Evolutionary conservation across 2,888 invertebrate species (phyloP).

Genomic region (Pardosa pseudoannulata): DNA sequence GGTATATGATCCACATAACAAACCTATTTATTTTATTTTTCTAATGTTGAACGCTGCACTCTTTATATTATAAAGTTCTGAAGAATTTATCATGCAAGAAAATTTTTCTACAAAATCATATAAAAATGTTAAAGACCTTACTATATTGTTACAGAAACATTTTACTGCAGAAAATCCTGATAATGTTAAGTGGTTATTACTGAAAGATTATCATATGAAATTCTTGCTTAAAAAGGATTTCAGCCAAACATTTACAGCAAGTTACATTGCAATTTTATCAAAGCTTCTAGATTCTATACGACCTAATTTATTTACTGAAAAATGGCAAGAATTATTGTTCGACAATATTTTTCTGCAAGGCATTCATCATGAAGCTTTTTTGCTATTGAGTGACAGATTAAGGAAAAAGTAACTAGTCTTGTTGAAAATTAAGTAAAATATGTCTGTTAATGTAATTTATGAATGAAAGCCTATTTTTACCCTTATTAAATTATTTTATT

Average conservation of each 20-base stretch:
- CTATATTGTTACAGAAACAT: neutral
- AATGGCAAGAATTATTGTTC: slow-evolving; percentile 40
- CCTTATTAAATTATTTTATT: too few relatives aligned
- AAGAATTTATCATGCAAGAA: too few relatives aligned
- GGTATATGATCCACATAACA: too few relatives aligned
- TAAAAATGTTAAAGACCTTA: neutral
- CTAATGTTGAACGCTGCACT: too few relatives aligned
- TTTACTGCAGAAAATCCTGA: neutral
- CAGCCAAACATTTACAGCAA: slow-evolving; percentile 5
- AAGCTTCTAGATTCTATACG: slow-evolving; percentile 27
- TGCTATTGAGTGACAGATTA: slow-evolving; percentile 34
- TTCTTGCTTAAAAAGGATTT: slow-evolving; percentile 4
- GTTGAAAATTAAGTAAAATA: slow-evolving; percentile 11
- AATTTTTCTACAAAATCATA: too few relatives aligned
- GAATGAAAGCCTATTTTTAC: too few relatives aligned
- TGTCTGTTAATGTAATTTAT: too few relatives aligned
- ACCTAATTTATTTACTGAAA: slow-evolving; percentile 36
- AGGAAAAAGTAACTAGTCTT: slow-evolving; percentile 22
- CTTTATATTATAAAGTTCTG: too few relatives aligned
- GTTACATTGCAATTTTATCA: slow-evolving; percentile 16
- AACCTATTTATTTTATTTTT: too few relatives aligned
- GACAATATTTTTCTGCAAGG: slow-evolving; percentile 52
- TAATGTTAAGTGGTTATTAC: slow-evolving; percentile 32
- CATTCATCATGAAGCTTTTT: slow-evolving; percentile 52
- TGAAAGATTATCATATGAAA: slow-evolving; percentile 20